Evolutionary conservation across 2,113 vertebrate genomes (phyloP).

Genomic region (Platysternon megacephalum): DNA sequence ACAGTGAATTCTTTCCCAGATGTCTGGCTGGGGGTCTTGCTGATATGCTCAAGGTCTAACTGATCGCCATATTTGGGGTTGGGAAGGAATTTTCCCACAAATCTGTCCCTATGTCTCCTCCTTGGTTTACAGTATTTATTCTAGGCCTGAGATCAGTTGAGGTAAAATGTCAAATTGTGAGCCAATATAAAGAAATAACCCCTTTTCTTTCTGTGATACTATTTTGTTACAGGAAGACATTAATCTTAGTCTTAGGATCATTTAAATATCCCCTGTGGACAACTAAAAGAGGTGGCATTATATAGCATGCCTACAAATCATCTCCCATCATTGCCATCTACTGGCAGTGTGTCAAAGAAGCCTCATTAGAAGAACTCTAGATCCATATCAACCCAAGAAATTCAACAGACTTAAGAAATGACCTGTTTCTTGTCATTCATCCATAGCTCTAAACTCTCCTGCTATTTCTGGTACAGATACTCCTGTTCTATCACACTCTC

Average conservation of each 20-base stretch:
- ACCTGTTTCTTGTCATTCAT: neutral
- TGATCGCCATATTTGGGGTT: neutral
- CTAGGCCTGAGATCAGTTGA: neutral
- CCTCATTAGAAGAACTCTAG: neutral
- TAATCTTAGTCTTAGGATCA: fast-evolving
- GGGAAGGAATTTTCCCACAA: neutral
- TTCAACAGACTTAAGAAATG: neutral
- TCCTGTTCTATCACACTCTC: neutral
- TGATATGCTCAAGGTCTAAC: neutral
- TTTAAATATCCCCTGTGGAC: neutral
- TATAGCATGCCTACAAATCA: neutral
- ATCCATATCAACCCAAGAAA: neutral
- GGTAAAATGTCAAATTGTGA: neutral
- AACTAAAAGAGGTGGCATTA: neutral
- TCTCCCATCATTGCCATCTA: neutral
- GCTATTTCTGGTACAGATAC: neutral
- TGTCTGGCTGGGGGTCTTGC: neutral
- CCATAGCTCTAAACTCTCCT: neutral
- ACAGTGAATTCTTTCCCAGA: neutral
- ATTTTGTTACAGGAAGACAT: neutral
- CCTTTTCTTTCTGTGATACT: neutral
- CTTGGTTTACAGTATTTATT: neutral
- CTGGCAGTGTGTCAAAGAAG: neutral
- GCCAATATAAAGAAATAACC: neutral
- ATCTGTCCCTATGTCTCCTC: neutral